Evolutionary conservation across 2,113 vertebrate species (phyloP).

Genomic region (Hiodon tergisus): DNA sequence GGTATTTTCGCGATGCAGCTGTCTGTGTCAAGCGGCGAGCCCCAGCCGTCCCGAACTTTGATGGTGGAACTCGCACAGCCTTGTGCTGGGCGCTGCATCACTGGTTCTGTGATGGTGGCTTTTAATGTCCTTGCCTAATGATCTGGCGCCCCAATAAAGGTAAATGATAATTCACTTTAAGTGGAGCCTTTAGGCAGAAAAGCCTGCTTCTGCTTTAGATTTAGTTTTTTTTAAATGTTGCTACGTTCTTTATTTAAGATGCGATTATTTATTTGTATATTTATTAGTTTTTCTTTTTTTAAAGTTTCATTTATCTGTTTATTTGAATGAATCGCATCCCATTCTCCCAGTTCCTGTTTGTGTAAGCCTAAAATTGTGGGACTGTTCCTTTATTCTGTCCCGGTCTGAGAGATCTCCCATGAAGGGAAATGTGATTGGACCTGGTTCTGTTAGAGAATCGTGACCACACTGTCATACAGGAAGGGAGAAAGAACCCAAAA

Average conservation of each 20-base stretch:
- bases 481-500: slow-evolving; percentile 36
- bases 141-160: slow-evolving; percentile 70
- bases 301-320: neutral
- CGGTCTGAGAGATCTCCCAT: slow-evolving; percentile 37
- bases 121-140: slow-evolving; percentile 75
- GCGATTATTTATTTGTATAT: slow-evolving; percentile 55
- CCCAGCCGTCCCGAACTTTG: slow-evolving; percentile 61
- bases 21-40: slow-evolving; percentile 66
- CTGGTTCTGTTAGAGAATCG: slow-evolving; percentile 45
- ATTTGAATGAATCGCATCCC: slow-evolving; percentile 52
- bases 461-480: slow-evolving; percentile 35
- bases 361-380: neutral
- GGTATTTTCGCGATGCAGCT: slow-evolving; percentile 71
- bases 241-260: slow-evolving; percentile 46
- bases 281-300: slow-evolving; percentile 18
- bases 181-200: slow-evolving; percentile 69
- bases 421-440: slow-evolving; percentile 49
- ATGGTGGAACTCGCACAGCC: slow-evolving; percentile 50
- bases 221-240: neutral
- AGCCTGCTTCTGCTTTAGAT: slow-evolving; percentile 52
- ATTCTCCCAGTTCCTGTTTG: slow-evolving; percentile 9
- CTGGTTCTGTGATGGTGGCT: slow-evolving; percentile 64
- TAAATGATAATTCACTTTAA: slow-evolving; percentile 75
- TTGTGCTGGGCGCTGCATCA: slow-evolving; percentile 59
- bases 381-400: neutral